Conservation (phyloP, 2,888 invertebrate genomes). For the Sarcophaga carnaria region DNA sequence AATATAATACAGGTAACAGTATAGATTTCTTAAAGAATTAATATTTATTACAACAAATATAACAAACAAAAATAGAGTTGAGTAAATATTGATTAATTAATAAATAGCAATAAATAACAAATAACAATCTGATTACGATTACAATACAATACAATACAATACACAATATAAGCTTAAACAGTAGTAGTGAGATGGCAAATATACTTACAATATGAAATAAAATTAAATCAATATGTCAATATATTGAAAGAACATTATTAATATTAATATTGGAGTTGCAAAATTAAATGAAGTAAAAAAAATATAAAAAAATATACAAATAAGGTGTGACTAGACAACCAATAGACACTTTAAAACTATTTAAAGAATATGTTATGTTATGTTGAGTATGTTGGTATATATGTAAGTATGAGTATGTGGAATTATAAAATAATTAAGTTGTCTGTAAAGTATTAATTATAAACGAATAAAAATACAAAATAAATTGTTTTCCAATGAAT, state of each 20-base stretch:
- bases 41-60: slow-evolving; percentile 67
- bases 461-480: slow-evolving; percentile 3
- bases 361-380: slow-evolving; percentile 41
- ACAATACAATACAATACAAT: slow-evolving; percentile 8
- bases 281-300: slow-evolving; percentile 25
- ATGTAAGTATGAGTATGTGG: slow-evolving; percentile 36
- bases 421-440: slow-evolving; percentile 69
- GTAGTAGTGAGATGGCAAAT: slow-evolving; percentile 41
- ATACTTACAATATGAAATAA: slow-evolving; percentile 18
- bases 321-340: slow-evolving; percentile 72
- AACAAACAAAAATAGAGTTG: slow-evolving; percentile 61
- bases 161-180: slow-evolving; percentile 18
- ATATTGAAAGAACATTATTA: slow-evolving; percentile 36
- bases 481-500: slow-evolving; percentile 45
- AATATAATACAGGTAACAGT: slow-evolving; percentile 45
- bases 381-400: neutral
- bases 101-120: slow-evolving; percentile 67
- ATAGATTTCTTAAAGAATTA: slow-evolving; percentile 52
- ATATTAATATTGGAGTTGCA: slow-evolving; percentile 37
- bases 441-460: slow-evolving; percentile 48
- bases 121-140: slow-evolving; percentile 62
- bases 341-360: slow-evolving; percentile 69
- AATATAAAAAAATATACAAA: slow-evolving; percentile 43
- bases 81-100: slow-evolving; percentile 59
- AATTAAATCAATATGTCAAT: slow-evolving; percentile 43